These are phyloP conservation scores for Maccullochella peelii DNA, from an alignment of 2,113 vertebrate genomes.

Conservation along the genomic window DNA sequence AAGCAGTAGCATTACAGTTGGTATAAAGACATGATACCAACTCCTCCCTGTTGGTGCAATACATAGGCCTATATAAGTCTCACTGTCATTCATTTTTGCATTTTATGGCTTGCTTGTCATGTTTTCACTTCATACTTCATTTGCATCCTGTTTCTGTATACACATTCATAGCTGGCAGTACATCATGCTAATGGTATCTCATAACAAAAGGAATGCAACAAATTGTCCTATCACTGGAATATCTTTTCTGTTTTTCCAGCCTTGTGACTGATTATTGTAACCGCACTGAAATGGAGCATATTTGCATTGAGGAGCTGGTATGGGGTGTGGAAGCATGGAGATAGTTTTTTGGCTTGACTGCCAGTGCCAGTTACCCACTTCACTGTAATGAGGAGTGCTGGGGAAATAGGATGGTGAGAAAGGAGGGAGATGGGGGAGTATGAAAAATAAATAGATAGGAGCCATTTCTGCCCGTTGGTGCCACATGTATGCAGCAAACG, in stretches of 20 bases:
- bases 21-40: neutral
- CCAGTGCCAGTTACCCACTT: conserved; percentile 1
- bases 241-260: neutral
- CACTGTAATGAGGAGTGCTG: neutral
- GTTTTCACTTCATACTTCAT: neutral
- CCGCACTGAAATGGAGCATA: neutral
- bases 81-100: neutral
- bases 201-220: neutral
- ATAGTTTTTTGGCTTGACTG: neutral
- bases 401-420: neutral
- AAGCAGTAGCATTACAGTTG: neutral
- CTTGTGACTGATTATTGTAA: neutral
- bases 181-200: neutral
- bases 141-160: neutral
- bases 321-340: neutral
- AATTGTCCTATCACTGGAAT: neutral
- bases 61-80: neutral
- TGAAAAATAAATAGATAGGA: neutral
- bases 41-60: neutral
- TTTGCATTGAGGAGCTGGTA: conserved; percentile 5
- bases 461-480: neutral
- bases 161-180: neutral
- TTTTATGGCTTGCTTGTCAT: neutral
- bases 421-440: neutral
- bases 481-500: neutral